Evolutionary conservation across 2,113 vertebrate species (phyloP).

Genomic region (Megaleporinus macrocephalus): DNA sequence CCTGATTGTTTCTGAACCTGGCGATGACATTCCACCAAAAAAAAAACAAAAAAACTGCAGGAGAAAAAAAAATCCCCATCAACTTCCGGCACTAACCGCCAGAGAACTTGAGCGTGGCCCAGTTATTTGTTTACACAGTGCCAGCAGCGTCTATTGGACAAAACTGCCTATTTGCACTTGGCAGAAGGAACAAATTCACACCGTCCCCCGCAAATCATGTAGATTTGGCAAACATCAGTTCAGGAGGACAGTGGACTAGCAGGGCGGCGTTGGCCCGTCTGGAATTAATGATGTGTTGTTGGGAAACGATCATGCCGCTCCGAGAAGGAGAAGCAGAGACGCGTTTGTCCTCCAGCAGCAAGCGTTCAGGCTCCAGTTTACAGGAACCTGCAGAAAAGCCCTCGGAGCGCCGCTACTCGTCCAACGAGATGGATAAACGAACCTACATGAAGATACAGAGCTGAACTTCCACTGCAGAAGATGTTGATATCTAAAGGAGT

Average conservation of each 20-base stretch:
- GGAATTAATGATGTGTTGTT: conserved; percentile 59
- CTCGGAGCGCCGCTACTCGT: conserved; percentile 3
- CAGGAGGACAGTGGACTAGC: conserved; percentile 39
- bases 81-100: conserved; percentile 43
- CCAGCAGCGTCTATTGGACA: conserved; percentile 50
- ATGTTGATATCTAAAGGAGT: too few relatives aligned
- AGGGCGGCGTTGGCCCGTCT: conserved; percentile 37
- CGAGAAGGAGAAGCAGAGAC: conserved; percentile 24
- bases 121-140: conserved; percentile 52
- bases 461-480: not conserved
- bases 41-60: conserved; percentile 12
- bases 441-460: conserved; percentile 2
- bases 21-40: conserved; percentile 44
- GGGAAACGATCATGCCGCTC: conserved; percentile 22
- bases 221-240: conserved; percentile 50
- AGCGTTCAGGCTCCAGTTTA: conserved; percentile 6
- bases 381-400: conserved; percentile 33
- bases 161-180: conserved; percentile 57
- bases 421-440: conserved; percentile 16
- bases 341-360: conserved; percentile 17
- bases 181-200: conserved; percentile 53
- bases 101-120: conserved; percentile 40
- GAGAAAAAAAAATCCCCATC: conserved; percentile 7
- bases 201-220: conserved; percentile 52
- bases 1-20: conserved; percentile 46